A percentile compares a stretch with the other conserved stretches of the same genome.
Conservation (phyloP, 1,140 invertebrate genomes). For the Rhagoletis pomonella region DNA sequence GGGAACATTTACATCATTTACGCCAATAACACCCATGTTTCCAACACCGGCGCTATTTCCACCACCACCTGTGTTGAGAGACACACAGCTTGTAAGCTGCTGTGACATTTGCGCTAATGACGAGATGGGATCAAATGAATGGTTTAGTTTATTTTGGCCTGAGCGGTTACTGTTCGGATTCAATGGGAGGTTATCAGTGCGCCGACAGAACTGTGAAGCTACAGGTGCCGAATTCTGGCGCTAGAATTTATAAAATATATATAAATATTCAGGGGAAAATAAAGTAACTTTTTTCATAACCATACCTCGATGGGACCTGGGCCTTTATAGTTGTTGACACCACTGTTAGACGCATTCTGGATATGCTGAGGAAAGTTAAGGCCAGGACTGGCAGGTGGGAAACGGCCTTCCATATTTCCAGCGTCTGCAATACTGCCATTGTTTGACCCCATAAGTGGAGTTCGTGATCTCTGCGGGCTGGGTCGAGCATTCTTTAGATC, state of each 20-base stretch:
- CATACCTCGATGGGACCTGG: constrained; percentile 4
- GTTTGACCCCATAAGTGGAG: constrained; percentile 44
- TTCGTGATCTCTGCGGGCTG: constrained; percentile 65
- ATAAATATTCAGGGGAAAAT: not conserved
- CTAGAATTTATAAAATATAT: constrained; percentile 56
- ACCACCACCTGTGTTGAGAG: constrained; percentile 74
- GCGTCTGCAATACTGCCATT: constrained; percentile 38
- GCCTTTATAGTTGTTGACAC: not conserved
- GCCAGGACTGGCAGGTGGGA: constrained; percentile 66
- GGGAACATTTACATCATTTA: constrained; percentile 49
- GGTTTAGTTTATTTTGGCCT: constrained; percentile 76
- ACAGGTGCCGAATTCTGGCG: constrained; percentile 62
- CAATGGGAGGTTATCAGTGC: constrained; percentile 87
- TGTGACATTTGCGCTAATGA: constrained; percentile 96
- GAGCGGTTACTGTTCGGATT: constrained; percentile 84
- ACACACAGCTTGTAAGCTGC: constrained; percentile 86
- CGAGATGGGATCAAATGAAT: constrained; percentile 92
- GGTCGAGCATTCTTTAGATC: constrained; percentile 65
- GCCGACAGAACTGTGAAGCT: constrained; percentile 73
- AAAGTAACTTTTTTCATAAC: constrained; percentile 4
- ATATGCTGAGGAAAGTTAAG: constrained; percentile 66
- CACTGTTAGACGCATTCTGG: constrained; percentile 51
- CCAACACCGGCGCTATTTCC: constrained; percentile 75
- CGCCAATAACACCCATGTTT: constrained; percentile 67
- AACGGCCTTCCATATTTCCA: constrained; percentile 63